Evolutionary conservation across 2,113 vertebrate species (phyloP), one percentile per base, ranked within the genome.

Genomic region (Phoxinus phoxinus): DNA sequence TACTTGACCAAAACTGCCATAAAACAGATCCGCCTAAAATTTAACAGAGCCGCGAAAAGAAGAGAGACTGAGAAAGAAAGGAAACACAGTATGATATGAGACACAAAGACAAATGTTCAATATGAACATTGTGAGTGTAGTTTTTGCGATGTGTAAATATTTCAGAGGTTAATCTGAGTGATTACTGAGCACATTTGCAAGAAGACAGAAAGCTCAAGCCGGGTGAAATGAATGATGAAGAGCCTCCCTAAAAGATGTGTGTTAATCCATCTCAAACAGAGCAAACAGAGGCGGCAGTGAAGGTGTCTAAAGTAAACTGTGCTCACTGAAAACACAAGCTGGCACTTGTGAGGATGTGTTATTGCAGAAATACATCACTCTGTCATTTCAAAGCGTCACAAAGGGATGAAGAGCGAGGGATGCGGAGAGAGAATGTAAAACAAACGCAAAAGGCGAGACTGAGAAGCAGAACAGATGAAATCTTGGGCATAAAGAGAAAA

Each of bases 131-230:
- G 44, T 25, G 56, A 44, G 17, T 27, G 1, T 44, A 61, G 23
- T 67, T 44, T 71, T 56, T 73, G 32, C 59, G 11, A 87, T 23
- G 87, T 87, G 80, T 87, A 90, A 76, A 59, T 84, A 89, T 85
- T 88, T 88, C 87, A 87, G 87, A 84, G 75, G 85, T 86, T 87
- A 71, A 80, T 89, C 84, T n/a, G 12, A 19, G 85, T 79, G 46
- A 74, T 56, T 72, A 87, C 32, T 3, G 25, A 87, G 86, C 85
- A 83, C 72, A 83, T 87, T 86, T 32, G 69, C 32, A 58, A 17
- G 19, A n/a, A 44, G 71, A 44, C 77, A 72, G 30, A 69, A 86
- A 89, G 63, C 63, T 84, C 84, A 84, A 76, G 35, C 46, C 19
- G 44, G 69, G 67, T 21, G 32, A 85, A 78, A 78, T 46, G 78